phyloP scores from a whole-genome alignment of 1,140 invertebrate genomes.

The Helicoverpa armigera region DNA sequence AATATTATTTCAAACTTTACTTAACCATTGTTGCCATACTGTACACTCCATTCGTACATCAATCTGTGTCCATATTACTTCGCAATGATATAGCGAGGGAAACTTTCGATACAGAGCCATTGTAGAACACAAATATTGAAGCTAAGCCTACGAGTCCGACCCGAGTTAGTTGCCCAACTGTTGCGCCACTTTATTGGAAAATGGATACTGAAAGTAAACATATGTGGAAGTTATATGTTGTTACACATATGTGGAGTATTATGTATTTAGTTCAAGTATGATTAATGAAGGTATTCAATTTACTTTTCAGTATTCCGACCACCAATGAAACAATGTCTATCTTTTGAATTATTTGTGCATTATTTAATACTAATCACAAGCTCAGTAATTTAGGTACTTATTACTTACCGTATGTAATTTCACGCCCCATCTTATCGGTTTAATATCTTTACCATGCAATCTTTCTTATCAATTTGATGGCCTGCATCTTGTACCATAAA shows the following conservation, averaged over 20 bases:
- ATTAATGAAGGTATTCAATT: background rate
- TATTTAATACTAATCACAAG: too few species aligned
- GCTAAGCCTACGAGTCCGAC: constrained; percentile 20
- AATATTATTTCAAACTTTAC: too few species aligned
- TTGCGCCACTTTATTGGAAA: constrained; percentile 23
- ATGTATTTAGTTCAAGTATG: background rate
- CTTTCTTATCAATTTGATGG: too few species aligned
- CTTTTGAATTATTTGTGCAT: too few species aligned
- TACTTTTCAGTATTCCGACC: too few species aligned
- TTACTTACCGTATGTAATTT: too few species aligned
- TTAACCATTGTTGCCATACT: background rate
- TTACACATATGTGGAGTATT: background rate
- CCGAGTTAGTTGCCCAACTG: constrained; percentile 21
- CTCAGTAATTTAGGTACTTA: too few species aligned
- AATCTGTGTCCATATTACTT: constrained; percentile 19
- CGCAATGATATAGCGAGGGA: constrained; percentile 11
- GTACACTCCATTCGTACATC: background rate
- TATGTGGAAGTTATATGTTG: background rate
- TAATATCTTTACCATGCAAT: too few species aligned
- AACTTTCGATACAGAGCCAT: constrained; percentile 40
- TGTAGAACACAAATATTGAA: constrained; percentile 43
- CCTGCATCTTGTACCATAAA: too few species aligned
- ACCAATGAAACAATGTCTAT: too few species aligned
- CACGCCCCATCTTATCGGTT: too few species aligned
- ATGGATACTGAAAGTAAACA: background rate